A percentile compares a stretch with the other conserved stretches of the same genome.
These are phyloP conservation scores for Spea multiplicata DNA, from an alignment of 2,113 vertebrate species.

Conservation along the genomic window DNA sequence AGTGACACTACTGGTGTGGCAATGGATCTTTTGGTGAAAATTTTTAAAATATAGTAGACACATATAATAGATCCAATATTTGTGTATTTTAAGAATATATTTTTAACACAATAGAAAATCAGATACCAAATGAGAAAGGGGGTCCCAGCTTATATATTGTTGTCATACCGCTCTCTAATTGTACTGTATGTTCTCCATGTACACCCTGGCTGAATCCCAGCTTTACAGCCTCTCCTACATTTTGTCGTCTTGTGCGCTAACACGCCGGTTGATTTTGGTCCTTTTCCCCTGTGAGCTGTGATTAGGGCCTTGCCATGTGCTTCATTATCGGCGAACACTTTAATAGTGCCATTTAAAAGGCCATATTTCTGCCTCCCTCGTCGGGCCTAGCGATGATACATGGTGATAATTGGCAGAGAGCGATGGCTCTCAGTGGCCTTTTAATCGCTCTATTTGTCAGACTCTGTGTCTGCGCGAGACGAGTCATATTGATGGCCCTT, in stretches of 20 bases:
- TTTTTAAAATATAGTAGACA: too few species aligned
- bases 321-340: constrained; percentile 80
- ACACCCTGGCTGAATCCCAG: background rate
- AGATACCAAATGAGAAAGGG: background rate
- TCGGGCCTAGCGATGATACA: constrained; percentile 77
- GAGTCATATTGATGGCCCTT: constrained; percentile 43
- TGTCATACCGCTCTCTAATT: background rate
- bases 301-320: constrained; percentile 76
- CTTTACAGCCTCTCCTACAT: background rate
- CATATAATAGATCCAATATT: too few species aligned
- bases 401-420: constrained; percentile 81
- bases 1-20: too few species aligned
- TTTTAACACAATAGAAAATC: too few species aligned
- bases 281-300: constrained; percentile 63
- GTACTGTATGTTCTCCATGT: background rate
- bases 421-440: constrained; percentile 76
- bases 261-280: constrained; percentile 21
- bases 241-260: background rate
- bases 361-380: constrained; percentile 78
- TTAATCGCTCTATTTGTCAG: constrained; percentile 84
- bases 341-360: constrained; percentile 83
- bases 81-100: too few species aligned
- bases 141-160: background rate
- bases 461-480: constrained; percentile 36
- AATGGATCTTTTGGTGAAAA: too few species aligned